Evolutionary conservation across 2,113 vertebrate genomes (phyloP), one percentile per base, ranked within the genome.

Genomic region (Calidris pugnax): DNA sequence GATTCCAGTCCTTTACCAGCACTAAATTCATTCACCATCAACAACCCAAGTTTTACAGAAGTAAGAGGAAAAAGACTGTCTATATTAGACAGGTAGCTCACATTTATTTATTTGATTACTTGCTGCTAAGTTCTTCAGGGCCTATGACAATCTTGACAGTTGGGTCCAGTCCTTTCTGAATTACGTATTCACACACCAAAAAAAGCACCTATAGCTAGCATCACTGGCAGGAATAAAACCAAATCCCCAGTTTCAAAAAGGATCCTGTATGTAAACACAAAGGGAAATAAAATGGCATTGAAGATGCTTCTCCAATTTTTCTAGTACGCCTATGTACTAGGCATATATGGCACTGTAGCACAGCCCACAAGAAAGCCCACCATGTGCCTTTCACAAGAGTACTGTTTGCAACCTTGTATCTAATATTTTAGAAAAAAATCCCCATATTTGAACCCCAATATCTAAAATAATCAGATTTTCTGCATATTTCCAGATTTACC

Each of bases 361-460:
- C 10, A 82, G n/a, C 39, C 51, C 41, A 45, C 21, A 51, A 63
- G 21, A 21, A 48, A 72, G n/a, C 13, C 39, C 8, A 24, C 6
- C 35, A 27, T 0, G 3, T 4, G 15, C 8, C 79, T 81, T 47
- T 67, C 14, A 19, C 3, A 66, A 27, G 4, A 82, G 7, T 15
- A 23, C 4, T 45, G 19, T 19, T 53, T 0, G 0, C 39, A 83
- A 33, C 8, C 33, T 37, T 14, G 50, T 14, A 15, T 14, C 10
- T 45, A 39, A 12, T 14, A 50, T 21, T 80, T 86, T 10, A 32
- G 17, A 4, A 75, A 68, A 53, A 79, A 64, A 26, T 1, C 6
- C 20, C 17, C 0, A 0, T 37, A 51, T 73, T 72, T 66, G 77
- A 90, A 86, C 32, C 26, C 32, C 9, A 47, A 1, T 21, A 69